Evolutionary conservation across 2,888 invertebrate species (phyloP), one percentile per base, ranked within the genome.

Genomic region (Perizoma affinitatum): DNA sequence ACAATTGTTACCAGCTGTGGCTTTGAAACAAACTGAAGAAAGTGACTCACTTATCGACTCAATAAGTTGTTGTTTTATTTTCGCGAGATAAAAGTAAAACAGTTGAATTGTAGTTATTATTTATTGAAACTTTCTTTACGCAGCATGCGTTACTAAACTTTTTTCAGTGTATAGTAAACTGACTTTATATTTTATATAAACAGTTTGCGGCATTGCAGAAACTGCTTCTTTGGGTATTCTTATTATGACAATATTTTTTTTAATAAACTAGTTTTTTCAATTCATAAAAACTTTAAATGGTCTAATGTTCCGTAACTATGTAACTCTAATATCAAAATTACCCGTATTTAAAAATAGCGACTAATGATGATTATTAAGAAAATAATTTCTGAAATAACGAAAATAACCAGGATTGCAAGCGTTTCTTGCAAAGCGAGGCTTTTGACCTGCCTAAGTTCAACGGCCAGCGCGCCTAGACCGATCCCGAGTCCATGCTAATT

Each of bases 401-500:
- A 22, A 22, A 22, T 22, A 22, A 22, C 22, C 38, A 6, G 38
- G 1, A 38, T 66, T 70, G 66, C 59, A 65, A 67, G 65, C 68
- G 66, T 52, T 74, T 68, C 70, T 73, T 72, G 79, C 77, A 74
- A 63, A 75, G 73, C 75, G 78, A 77, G 88, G 89, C 78, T 77
- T 77, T 87, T 87, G 88, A 88, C 88, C 89, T 77, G 78, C 51
- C 60, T 59, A 80, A 73, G 88, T 82, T 88, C 85, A 83, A 78
- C 71, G 84, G 61, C 79, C 78, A 52, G 57, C 49, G 68, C 72
- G 69, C 69, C 82, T 80, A 79, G 78, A 72, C 74, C 71, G 73
- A 73, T 72, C 68, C 69, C 61, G 62, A 63, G 70, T 66, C 69
- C 70, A 71, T 72, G 72, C 73, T 81, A 79, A 83, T 82, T 79